phyloP scores from a whole-genome alignment of 1,140 invertebrate genomes.

The Adoxophyes honmai region DNA sequence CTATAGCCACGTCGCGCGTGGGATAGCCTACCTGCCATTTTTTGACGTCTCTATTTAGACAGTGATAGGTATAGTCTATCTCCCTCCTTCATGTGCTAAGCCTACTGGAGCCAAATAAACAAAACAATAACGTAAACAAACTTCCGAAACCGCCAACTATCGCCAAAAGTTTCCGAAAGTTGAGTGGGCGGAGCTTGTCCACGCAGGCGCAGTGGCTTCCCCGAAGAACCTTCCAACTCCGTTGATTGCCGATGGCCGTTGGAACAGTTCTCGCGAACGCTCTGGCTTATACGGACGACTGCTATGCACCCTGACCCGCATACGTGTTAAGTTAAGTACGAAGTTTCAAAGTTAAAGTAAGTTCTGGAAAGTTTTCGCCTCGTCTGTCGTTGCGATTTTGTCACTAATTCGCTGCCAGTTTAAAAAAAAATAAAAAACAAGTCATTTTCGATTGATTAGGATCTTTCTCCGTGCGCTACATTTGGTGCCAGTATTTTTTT shows the following conservation, averaged over 20 bases:
- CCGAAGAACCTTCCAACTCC: conserved; percentile 58
- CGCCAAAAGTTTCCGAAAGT: conserved; percentile 36
- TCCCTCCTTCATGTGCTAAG: no score
- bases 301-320: conserved; percentile 40
- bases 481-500: background rate
- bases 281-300: conserved; percentile 50
- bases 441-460: background rate
- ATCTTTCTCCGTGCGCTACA: background rate
- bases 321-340: background rate
- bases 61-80: no score
- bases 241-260: conserved; percentile 31
- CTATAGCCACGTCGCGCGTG: no score
- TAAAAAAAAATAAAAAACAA: conserved; percentile 12
- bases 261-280: conserved; percentile 54
- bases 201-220: conserved; percentile 45
- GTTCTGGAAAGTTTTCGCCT: background rate
- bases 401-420: background rate
- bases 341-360: conserved; percentile 4
- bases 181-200: conserved; percentile 47
- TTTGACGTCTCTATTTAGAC: no score
- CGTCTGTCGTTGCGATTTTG: conserved; percentile 3
- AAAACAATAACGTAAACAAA: no score
- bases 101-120: no score
- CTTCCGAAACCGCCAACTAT: background rate
- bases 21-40: no score